Percentiles rank a stretch among this genome's conserved stretches.
phyloP scores from a whole-genome alignment of 2,113 vertebrate genomes.

The Albula goreensis region DNA sequence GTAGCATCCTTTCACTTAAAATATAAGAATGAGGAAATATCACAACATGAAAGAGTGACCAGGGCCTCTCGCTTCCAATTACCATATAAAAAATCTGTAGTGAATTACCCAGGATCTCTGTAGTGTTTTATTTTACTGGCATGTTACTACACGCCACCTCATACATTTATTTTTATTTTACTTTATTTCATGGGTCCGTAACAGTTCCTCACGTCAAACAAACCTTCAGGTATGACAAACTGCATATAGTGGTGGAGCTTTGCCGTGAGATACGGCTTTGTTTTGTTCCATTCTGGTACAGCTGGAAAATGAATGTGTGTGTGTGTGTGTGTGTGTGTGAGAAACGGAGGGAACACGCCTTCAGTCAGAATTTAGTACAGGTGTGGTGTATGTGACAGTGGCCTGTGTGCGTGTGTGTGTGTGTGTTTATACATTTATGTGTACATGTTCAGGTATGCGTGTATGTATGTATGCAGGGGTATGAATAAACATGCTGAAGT shows the following conservation, averaged over 20 bases:
- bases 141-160: neutral
- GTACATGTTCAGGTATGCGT: neutral
- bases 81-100: neutral
- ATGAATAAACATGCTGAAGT: neutral
- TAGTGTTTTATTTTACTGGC: neutral
- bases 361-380: neutral
- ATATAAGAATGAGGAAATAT: neutral
- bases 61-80: neutral
- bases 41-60: neutral
- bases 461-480: neutral
- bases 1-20: neutral
- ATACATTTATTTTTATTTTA: slow-evolving; percentile 1
- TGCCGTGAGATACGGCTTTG: neutral
- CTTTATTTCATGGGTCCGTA: neutral
- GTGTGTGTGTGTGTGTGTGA: neutral
- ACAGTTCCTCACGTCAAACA: neutral
- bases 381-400: neutral
- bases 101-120: neutral
- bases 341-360: neutral
- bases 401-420: neutral
- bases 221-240: neutral
- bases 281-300: neutral
- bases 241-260: neutral
- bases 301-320: neutral
- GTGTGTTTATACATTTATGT: neutral